These are phyloP conservation scores for Spatulosminthurus flaviceps DNA, from an alignment of 2,888 invertebrate species.

Conservation along the genomic window DNA sequence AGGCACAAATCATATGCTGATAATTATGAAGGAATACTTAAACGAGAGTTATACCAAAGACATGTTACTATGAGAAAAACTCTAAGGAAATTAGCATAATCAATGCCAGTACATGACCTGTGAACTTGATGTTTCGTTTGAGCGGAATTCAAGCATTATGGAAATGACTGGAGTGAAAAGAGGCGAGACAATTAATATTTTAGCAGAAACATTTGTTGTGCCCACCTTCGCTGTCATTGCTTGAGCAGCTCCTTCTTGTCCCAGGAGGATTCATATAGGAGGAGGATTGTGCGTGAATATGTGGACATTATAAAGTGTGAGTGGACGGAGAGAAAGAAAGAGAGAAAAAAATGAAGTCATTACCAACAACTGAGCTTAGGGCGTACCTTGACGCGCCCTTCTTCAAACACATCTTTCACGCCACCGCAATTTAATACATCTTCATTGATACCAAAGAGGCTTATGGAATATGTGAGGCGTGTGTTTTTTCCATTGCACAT, in stretches of 20 bases:
- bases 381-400: slow-evolving; percentile 39
- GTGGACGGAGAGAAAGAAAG: neutral
- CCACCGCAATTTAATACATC: slow-evolving; percentile 21
- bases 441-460: neutral
- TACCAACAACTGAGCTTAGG: slow-evolving; percentile 39
- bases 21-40: too few species aligned
- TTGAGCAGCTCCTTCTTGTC: slow-evolving; percentile 7
- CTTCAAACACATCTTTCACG: slow-evolving; percentile 38
- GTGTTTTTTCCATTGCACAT: neutral
- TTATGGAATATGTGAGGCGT: neutral
- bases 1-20: too few species aligned
- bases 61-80: too few species aligned
- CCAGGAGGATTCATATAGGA: neutral
- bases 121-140: neutral
- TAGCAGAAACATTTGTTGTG: slow-evolving; percentile 18
- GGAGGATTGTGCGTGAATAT: neutral
- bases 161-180: neutral
- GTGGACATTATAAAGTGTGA: neutral
- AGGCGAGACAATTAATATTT: slow-evolving; percentile 12
- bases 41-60: too few species aligned
- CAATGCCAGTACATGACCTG: neutral
- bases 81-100: neutral
- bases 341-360: slow-evolving; percentile 39
- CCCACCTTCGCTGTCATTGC: slow-evolving; percentile 8
- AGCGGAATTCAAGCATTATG: neutral